Conservation (phyloP, 2,797 vertebrate species). For the Streptopelia turtur region DNA sequence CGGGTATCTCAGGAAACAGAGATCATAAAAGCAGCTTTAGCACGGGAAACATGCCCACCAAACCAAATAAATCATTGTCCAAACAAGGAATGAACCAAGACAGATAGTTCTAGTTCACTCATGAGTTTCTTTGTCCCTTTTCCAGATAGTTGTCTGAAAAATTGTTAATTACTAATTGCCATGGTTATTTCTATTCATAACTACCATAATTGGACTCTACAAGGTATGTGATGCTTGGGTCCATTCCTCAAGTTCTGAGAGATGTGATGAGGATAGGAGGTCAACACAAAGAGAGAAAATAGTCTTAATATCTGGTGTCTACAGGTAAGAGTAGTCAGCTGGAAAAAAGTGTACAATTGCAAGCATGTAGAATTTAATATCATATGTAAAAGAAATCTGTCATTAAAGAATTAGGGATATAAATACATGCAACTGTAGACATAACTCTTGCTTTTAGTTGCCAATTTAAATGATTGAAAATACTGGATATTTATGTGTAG, state of each 20-base stretch:
- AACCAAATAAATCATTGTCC: slow-evolving; percentile 11
- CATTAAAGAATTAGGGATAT: background rate
- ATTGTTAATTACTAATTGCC: background rate
- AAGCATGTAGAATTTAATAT: background rate
- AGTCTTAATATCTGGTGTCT: background rate
- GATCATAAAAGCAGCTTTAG: background rate
- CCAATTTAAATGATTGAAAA: background rate
- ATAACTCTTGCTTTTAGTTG: background rate
- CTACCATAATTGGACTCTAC: background rate
- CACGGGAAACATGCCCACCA: background rate
- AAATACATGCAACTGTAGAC: background rate
- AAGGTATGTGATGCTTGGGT: background rate
- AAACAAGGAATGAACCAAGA: background rate
- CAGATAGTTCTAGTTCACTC: background rate
- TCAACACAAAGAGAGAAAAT: background rate
- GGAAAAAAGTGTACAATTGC: background rate
- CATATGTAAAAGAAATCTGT: background rate
- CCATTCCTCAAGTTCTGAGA: background rate
- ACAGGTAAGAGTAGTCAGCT: background rate
- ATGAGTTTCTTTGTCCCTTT: slow-evolving; percentile 43
- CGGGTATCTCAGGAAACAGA: slow-evolving; percentile 25
- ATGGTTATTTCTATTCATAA: background rate
- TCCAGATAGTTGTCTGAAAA: slow-evolving; percentile 35
- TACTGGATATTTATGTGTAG: background rate
- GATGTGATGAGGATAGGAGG: background rate